Evolutionary conservation across 2,113 vertebrate genomes (phyloP), one percentile per base, ranked within the genome.

Genomic region (Nyctereutes procyonoides): DNA sequence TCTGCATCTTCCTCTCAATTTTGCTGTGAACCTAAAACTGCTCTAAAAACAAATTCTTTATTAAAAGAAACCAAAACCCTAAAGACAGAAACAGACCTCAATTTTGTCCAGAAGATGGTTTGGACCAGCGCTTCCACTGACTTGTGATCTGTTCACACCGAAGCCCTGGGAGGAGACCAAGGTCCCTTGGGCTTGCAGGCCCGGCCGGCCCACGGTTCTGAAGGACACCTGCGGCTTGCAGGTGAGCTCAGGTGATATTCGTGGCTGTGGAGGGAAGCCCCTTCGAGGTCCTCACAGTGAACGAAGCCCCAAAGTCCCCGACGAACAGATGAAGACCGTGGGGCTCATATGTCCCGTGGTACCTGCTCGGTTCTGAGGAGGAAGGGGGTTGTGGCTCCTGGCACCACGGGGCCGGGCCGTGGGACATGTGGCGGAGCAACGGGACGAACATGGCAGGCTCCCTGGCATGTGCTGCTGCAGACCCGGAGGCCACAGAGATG

Each of bases 321-420:
- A 38, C n/a, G 4, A n/a, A 38, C 69, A 30, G 56, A 58, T 58
- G 20, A 19, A 20, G 6, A n/a, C 65, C 16, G 0, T 3, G 62
- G 12, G 62, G 62, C 65, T 3, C 14, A 8, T 17, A 16, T 8
- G 26, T 32, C 15, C 15, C 8, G 2, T 15, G 38, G 38, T 24
- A 1, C 0, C 0, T 8, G 43, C 13, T 28, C 24, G 0, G 73
- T 15, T 15, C 48, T 8, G 13, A 74, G 28, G 73, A 76, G 24
- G 24, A 74, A 74, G 24, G 71, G 26, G 7, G 3, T 28, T 11
- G 22, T 43, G 71, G 38, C 38, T 74, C 71, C 12, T 24, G 13
- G 12, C 73, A 15, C 22, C 0, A 2, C 0, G 0, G 24, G 38
- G 6, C 14, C 0, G 24, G 24, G 73, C 22, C 22, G 14, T 76